Evolutionary conservation across 2,797 vertebrate genomes (phyloP).

Genomic region (Silurus aristotelis): DNA sequence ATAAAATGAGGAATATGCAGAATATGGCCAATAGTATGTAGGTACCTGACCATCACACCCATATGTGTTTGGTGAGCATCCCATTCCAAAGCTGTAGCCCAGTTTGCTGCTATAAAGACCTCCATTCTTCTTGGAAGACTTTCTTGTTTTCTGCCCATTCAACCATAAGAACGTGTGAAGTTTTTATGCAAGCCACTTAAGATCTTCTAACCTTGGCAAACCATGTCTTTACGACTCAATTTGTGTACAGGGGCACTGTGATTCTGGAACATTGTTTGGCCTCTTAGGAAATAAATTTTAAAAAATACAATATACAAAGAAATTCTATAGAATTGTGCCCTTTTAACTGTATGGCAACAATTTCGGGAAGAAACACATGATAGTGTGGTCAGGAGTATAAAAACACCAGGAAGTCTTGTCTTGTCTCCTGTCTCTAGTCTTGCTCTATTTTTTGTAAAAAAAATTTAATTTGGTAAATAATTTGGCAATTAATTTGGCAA

Average conservation of each 20-base stretch:
- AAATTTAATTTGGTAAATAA: too few relatives aligned
- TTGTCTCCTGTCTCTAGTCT: background rate
- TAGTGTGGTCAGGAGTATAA: background rate
- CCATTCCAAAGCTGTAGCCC: background rate
- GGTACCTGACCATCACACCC: background rate
- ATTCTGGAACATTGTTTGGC: background rate
- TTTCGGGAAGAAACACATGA: background rate
- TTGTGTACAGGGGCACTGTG: background rate
- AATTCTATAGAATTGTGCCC: background rate
- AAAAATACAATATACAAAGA: background rate
- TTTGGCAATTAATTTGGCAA: too few relatives aligned
- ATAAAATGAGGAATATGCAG: background rate
- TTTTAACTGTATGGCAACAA: background rate
- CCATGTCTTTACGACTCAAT: background rate
- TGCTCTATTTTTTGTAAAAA: too few relatives aligned
- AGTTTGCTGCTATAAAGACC: background rate
- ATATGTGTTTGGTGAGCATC: background rate
- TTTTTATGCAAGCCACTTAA: background rate
- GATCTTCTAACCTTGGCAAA: background rate
- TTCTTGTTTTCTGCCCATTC: background rate
- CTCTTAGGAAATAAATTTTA: background rate
- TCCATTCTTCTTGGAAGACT: background rate
- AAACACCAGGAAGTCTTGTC: background rate
- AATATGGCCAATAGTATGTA: background rate
- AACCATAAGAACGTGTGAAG: background rate